Percentiles rank a stretch among this genome's conserved stretches.
Conservation (phyloP, 2,797 vertebrate species). For the Staurois parvus region DNA sequence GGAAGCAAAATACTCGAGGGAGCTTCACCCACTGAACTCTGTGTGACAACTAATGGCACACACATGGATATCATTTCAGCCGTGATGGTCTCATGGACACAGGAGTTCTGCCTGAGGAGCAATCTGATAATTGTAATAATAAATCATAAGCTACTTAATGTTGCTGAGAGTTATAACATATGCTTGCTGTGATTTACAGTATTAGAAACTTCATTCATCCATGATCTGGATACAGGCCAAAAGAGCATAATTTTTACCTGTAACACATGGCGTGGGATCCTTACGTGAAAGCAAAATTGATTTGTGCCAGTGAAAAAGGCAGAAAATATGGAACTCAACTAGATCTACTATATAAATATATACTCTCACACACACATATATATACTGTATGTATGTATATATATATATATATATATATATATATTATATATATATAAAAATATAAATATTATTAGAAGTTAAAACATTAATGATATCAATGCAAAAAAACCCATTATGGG, state of each 20-base stretch:
- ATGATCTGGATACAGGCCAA: constrained; percentile 44
- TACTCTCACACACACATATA: no score
- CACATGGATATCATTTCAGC: constrained; percentile 45
- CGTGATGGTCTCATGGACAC: constrained; percentile 50
- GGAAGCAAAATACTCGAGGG: constrained; percentile 38
- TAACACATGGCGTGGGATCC: constrained; percentile 12
- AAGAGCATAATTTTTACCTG: constrained; percentile 37
- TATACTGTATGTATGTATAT: no score
- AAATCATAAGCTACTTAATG: constrained; percentile 56
- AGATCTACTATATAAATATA: not conserved
- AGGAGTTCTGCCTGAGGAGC: constrained; percentile 54
- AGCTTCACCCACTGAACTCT: constrained; percentile 39
- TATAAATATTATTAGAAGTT: no score
- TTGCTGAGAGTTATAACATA: constrained; percentile 51
- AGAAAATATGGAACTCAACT: not conserved
- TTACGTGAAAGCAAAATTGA: constrained; percentile 27
- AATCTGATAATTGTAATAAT: constrained; percentile 56
- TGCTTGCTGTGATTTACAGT: constrained; percentile 54
- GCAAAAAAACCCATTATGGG: no score
- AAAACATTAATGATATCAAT: no score
- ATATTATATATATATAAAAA: no score
- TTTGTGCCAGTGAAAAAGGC: constrained; percentile 13
- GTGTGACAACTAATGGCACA: constrained; percentile 53
- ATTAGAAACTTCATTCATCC: constrained; percentile 51
- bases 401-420: no score